A percentile compares a stretch with the other conserved stretches of the same genome.
These are phyloP conservation scores for Perca fluviatilis DNA, from an alignment of 2,113 vertebrate genomes.

Conservation along the genomic window DNA sequence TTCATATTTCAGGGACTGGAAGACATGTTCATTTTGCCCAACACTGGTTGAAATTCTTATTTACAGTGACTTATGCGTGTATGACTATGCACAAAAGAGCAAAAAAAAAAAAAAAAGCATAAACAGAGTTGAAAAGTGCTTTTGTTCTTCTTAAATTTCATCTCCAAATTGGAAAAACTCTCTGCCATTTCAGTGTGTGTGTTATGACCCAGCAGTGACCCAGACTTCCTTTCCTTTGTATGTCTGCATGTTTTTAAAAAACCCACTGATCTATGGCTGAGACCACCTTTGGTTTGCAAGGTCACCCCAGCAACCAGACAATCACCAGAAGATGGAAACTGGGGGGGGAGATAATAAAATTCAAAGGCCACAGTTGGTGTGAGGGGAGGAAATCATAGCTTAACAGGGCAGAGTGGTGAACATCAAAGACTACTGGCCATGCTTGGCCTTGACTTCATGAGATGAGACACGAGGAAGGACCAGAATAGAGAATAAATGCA, in stretches of 20 bases:
- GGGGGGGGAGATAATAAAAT: background rate
- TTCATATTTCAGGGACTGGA: background rate
- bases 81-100: background rate
- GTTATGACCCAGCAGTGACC: conserved; percentile 6
- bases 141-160: background rate
- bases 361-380: conserved; percentile 21
- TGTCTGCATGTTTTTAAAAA: conserved; percentile 36
- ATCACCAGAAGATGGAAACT: conserved; percentile 65
- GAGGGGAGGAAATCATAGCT: conserved; percentile 38
- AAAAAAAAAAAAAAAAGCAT: background rate
- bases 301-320: conserved; percentile 58
- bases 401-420: conserved; percentile 8
- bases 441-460: conserved; percentile 32
- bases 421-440: conserved; percentile 48
- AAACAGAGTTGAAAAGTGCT: background rate
- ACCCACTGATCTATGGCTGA: conserved; percentile 12
- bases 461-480: conserved; percentile 13
- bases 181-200: background rate
- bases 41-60: background rate
- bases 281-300: conserved; percentile 20
- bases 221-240: conserved; percentile 34
- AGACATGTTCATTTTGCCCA: background rate
- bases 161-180: background rate
- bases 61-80: background rate
- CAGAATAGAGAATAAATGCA: conserved; percentile 21